phyloP scores from a whole-genome alignment of 2,113 vertebrate genomes.

The Galemys pyrenaicus region DNA sequence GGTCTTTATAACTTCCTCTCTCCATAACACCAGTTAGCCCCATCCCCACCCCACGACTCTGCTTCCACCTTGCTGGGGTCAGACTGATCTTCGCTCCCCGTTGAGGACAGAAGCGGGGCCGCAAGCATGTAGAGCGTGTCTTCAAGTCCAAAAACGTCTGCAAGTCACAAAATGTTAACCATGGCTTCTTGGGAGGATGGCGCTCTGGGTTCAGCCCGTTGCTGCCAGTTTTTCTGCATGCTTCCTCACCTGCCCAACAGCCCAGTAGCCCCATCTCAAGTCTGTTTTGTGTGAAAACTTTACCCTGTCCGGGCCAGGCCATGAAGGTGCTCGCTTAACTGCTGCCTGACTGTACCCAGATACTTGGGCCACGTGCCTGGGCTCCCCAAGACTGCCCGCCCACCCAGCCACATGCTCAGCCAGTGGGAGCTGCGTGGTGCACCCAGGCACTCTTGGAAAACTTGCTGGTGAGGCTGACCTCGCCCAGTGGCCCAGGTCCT shows the following conservation, averaged over 20 bases:
- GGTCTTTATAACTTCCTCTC: background rate
- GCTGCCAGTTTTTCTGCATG: background rate
- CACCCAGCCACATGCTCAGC: background rate
- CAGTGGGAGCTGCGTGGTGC: background rate
- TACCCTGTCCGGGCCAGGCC: background rate
- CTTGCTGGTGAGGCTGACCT: background rate
- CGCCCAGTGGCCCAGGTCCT: background rate
- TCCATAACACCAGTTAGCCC: too few relatives aligned
- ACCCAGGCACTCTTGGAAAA: background rate
- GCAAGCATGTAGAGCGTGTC: background rate
- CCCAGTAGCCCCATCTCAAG: background rate
- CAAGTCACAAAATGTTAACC: background rate
- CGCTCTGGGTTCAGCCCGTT: background rate
- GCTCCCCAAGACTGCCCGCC: background rate
- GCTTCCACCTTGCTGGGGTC: background rate
- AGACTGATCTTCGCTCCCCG: background rate
- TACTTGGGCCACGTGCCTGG: background rate
- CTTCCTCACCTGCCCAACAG: background rate
- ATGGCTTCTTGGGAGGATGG: background rate
- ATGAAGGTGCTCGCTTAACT: background rate
- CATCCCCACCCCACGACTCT: background rate
- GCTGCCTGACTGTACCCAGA: background rate
- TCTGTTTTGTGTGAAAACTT: background rate
- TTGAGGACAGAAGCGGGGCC: background rate
- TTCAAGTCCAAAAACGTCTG: background rate